A percentile compares a stretch with the other conserved stretches of the same genome.
Conservation (phyloP, 2,888 invertebrate genomes). For the Linyphia triangularis region DNA sequence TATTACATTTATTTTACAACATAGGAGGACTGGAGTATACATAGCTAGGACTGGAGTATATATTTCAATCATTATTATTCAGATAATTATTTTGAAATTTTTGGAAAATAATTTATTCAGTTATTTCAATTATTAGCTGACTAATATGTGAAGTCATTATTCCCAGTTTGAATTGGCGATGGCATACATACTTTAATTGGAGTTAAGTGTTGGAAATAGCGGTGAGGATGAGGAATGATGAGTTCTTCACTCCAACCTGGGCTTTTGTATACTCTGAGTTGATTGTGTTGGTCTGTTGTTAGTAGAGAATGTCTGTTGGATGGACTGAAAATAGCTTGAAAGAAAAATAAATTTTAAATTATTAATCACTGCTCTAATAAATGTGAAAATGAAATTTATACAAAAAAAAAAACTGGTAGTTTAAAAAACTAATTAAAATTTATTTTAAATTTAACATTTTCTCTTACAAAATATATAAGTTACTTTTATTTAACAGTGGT, state of each 20-base stretch:
- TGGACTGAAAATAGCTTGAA: slow-evolving; percentile 77
- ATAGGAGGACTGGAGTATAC: no score
- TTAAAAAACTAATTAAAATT: not conserved
- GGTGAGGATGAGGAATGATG: slow-evolving; percentile 78
- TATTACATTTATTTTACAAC: no score
- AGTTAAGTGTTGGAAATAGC: slow-evolving; percentile 80
- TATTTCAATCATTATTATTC: no score
- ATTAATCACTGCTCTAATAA: not conserved
- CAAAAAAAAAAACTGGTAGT: no score
- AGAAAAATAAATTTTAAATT: not conserved
- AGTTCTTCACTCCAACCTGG: slow-evolving; percentile 78
- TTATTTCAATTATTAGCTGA: no score
- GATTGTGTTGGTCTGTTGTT: slow-evolving; percentile 78
- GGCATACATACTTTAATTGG: slow-evolving; percentile 80
- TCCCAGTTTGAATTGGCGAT: no score
- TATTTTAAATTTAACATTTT: not conserved
- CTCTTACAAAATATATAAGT: no score
- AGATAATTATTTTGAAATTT: no score
- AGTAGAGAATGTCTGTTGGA: slow-evolving; percentile 78
- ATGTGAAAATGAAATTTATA: not conserved
- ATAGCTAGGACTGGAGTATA: no score
- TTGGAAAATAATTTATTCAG: no score
- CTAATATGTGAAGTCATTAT: no score
- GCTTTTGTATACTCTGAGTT: slow-evolving; percentile 78
- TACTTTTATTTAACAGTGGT: no score